Base-by-base conservation (phyloP, 1,140 invertebrate genomes). In the Ceratosolen fusciceps region DNA sequence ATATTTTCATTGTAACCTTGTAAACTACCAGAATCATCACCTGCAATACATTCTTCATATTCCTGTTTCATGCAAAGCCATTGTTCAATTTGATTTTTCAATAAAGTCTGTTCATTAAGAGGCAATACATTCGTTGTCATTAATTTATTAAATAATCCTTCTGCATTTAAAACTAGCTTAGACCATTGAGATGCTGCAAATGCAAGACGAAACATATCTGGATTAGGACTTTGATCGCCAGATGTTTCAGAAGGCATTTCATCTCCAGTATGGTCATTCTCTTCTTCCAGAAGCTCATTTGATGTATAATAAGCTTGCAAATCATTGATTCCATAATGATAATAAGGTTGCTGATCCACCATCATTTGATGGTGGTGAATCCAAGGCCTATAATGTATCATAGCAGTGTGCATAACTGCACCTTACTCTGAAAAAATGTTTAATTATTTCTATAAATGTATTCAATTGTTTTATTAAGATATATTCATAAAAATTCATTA, bases 51-150 rank as follows among this genome's bases (percentile, higher is more conserved):
- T 82, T 96, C 95, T 87, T 96, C 95, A 87, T 95, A 96, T 86
- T 96, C 95, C 80, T 95, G 94, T 87, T 96, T 96, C 80, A 96
- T 91, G 83, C 94, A 95, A 5, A 96, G 88, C 95, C 95, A 96
- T 79, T 95, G 93, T 85, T 95, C 94, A n/a, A 96, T 95, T 88
- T 95, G 95, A 77, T 65, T 80, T 77, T 80, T 80, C 10, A 80
- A 65, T 43, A 76, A 65, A 84, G 95, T 94, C 82, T 93, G 92
- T 84, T 95, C 94, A 75, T 92, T 89, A 74, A 94, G 92, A 10
- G 93, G 91, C 62, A 96, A 86, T 47, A 91, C 88, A 81, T 94
- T 93, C 34, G 87, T 91, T 5, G 86, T 83, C 43, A 92, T 88
- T 12, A 93, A 87, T 90, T 94, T 95, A 83, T 94, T 93, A 85